phyloP scores from a whole-genome alignment of 2,888 invertebrate species.

The Drosophila buzzatii region DNA sequence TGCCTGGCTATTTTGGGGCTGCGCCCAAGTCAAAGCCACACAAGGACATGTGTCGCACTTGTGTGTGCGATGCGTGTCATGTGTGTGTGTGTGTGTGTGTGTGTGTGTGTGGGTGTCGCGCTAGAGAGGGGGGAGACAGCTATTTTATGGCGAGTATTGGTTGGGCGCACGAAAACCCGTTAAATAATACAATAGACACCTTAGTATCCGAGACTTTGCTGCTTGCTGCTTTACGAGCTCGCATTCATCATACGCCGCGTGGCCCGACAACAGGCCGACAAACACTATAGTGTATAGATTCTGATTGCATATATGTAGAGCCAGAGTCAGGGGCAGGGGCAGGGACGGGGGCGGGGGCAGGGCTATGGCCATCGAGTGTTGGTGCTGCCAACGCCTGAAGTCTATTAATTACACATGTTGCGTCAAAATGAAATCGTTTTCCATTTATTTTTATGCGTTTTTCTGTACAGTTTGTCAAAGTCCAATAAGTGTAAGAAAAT shows the following conservation, averaged over 20 bases:
- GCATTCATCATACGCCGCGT: conserved; percentile 58
- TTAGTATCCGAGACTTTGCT: conserved; percentile 48
- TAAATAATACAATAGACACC: conserved; percentile 76
- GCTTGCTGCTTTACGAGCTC: conserved; percentile 45
- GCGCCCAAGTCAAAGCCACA: conserved; percentile 65
- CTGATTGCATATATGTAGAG: conserved; percentile 10
- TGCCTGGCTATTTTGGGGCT: conserved; percentile 67
- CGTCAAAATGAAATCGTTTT: conserved; percentile 64
- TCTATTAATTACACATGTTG: conserved; percentile 77
- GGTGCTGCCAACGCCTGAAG: conserved; percentile 29
- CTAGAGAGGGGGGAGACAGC: conserved; percentile 18
- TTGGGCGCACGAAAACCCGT: conserved; percentile 39
- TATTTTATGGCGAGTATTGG: conserved; percentile 48
- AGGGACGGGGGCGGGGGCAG: neutral
- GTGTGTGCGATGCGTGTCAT: conserved; percentile 18
- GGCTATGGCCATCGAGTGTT: neutral
- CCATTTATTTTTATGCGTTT: conserved; percentile 67
- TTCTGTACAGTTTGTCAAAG: conserved; percentile 52
- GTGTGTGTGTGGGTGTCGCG: neutral
- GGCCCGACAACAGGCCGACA: neutral
- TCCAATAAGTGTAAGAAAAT: conserved; percentile 26
- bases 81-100: neutral
- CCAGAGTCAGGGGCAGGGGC: neutral
- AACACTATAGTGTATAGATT: conserved; percentile 7
- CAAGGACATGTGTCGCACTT: conserved; percentile 73